A percentile compares a stretch with the other conserved stretches of the same genome.
Evolutionary conservation across 2,113 vertebrate species (phyloP).

Genomic region (Platichthys flesus): DNA sequence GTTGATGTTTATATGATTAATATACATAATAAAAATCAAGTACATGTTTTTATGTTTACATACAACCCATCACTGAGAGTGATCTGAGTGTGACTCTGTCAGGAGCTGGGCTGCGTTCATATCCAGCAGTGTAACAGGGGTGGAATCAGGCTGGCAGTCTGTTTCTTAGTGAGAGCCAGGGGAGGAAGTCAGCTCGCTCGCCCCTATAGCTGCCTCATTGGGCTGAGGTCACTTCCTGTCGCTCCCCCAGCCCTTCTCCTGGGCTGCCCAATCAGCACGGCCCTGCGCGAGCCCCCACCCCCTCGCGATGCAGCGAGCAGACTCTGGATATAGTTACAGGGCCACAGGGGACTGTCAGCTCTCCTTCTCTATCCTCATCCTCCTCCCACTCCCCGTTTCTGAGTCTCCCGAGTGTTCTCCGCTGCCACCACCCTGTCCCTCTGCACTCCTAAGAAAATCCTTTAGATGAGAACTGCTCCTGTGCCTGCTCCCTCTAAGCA

Average conservation of each 20-base stretch:
- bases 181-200: conserved; percentile 94
- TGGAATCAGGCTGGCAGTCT: conserved; percentile 89
- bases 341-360: conserved; percentile 92
- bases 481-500: conserved; percentile 80
- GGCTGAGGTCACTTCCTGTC: conserved; percentile 96
- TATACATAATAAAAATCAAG: background rate
- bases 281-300: conserved; percentile 87
- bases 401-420: conserved; percentile 69
- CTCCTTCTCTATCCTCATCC: conserved; percentile 75
- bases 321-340: conserved; percentile 97
- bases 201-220: conserved; percentile 92
- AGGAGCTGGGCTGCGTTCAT: conserved; percentile 38
- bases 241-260: conserved; percentile 90
- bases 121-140: conserved; percentile 82
- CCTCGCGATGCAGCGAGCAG: conserved; percentile 87
- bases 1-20: background rate
- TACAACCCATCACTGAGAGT: background rate
- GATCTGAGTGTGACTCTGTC: conserved; percentile 20
- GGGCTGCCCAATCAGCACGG: conserved; percentile 93
- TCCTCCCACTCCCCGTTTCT: conserved; percentile 85
- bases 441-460: conserved; percentile 77
- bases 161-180: conserved; percentile 94
- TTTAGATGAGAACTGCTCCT: conserved; percentile 81
- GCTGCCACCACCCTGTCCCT: conserved; percentile 77
- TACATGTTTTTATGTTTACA: background rate